These are phyloP conservation scores for Calameuta filiformis DNA, from an alignment of 2,888 invertebrate genomes.

Conservation along the genomic window DNA sequence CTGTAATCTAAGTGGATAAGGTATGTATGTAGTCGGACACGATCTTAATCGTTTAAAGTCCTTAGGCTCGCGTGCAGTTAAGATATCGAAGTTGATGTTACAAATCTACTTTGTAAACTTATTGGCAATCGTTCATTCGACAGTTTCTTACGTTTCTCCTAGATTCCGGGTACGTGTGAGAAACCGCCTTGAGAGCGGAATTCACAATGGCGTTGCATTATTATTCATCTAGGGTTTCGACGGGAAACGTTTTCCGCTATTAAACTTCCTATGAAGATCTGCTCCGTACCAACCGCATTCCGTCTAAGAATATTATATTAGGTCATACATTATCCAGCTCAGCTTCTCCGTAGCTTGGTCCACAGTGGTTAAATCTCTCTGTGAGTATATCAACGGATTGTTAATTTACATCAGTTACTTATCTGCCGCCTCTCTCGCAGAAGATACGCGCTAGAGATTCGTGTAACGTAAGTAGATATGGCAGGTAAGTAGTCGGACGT, in stretches of 20 bases:
- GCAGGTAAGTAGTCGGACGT: neutral
- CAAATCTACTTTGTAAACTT: neutral
- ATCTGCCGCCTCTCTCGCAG: neutral
- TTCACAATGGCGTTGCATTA: conserved; percentile 50
- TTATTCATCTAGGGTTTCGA: conserved; percentile 50
- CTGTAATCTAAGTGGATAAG: neutral
- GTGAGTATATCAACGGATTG: neutral
- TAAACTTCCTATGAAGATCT: conserved; percentile 38
- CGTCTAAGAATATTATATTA: conserved; percentile 58
- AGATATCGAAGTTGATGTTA: neutral
- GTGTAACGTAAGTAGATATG: neutral
- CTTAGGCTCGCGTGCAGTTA: neutral
- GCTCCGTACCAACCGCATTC: conserved; percentile 38
- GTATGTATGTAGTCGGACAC: neutral
- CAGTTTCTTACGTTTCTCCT: neutral
- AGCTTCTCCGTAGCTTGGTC: neutral
- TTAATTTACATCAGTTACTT: neutral
- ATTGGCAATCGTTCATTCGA: neutral
- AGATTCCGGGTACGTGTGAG: neutral
- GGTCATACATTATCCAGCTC: conserved; percentile 48
- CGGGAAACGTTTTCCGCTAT: conserved; percentile 49
- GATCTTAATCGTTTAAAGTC: neutral
- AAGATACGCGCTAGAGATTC: neutral
- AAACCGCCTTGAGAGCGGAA: conserved; percentile 27
- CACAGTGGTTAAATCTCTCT: neutral